Percentiles rank a stretch among this genome's conserved stretches.
Conservation (phyloP, 2,113 vertebrate species). For the Chiloscyllium plagiosum region DNA sequence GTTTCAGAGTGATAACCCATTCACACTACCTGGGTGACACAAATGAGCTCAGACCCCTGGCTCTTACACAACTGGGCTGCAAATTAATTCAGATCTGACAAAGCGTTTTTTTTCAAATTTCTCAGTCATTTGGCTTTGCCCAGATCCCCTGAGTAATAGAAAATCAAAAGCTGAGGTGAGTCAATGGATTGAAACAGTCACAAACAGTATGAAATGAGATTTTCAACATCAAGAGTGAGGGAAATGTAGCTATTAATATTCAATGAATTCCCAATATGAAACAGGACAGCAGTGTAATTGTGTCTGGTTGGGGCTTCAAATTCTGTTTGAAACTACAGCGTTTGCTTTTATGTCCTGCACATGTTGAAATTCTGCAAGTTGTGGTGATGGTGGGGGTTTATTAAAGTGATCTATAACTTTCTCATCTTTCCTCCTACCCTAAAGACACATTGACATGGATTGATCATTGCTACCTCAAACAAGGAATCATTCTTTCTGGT, state of each 20-base stretch:
- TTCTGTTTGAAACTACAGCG: background rate
- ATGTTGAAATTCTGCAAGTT: too few relatives aligned
- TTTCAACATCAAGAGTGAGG: slow-evolving; percentile 32
- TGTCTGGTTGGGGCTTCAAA: background rate
- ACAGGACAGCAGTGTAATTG: background rate
- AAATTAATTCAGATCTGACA: slow-evolving; percentile 29
- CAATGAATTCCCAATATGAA: slow-evolving; percentile 3
- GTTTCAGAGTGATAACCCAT: slow-evolving; percentile 9
- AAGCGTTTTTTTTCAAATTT: background rate
- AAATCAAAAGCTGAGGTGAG: slow-evolving; percentile 1
- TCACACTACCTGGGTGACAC: background rate
- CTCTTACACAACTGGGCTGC: background rate
- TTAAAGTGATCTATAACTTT: background rate
- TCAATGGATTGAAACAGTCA: slow-evolving; percentile 12
- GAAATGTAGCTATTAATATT: slow-evolving; percentile 27
- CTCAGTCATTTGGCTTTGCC: background rate
- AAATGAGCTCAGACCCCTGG: background rate
- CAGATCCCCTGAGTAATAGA: background rate
- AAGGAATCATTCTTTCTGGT: background rate
- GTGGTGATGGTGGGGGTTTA: background rate
- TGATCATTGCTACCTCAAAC: background rate
- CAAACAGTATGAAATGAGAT: slow-evolving; percentile 32
- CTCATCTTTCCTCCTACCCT: background rate
- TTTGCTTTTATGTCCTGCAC: background rate
- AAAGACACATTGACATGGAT: background rate